Conservation (phyloP, 2,888 invertebrate genomes). For the Elegia similella region DNA sequence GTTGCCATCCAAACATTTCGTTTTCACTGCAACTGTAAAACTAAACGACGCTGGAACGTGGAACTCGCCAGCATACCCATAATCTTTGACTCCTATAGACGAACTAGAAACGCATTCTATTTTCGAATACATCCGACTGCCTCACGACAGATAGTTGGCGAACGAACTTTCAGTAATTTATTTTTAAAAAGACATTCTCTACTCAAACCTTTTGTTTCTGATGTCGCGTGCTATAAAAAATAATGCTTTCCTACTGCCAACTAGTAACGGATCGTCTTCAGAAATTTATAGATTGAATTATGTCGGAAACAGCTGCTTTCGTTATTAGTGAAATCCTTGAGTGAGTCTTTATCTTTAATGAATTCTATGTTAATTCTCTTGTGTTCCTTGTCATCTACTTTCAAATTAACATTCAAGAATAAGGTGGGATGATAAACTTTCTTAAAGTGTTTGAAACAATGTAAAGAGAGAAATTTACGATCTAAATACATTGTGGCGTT, state of each 20-base stretch:
- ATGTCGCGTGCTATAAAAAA: constrained; percentile 29
- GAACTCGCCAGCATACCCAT: constrained; percentile 34
- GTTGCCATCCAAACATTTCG: neutral
- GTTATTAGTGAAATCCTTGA: constrained; percentile 30
- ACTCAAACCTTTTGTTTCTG: constrained; percentile 64
- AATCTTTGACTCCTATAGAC: constrained; percentile 48
- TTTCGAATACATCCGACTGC: constrained; percentile 55
- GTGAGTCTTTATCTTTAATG: constrained; percentile 20
- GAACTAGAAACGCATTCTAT: constrained; percentile 54
- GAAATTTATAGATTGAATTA: constrained; percentile 46
- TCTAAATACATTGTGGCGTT: neutral
- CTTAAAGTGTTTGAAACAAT: neutral
- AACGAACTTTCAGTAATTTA: constrained; percentile 65
- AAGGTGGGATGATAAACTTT: too few relatives aligned
- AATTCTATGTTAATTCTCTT: neutral
- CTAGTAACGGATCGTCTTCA: constrained; percentile 29
- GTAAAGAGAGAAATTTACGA: neutral
- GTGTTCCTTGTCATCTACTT: neutral
- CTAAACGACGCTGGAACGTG: neutral
- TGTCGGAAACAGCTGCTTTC: constrained; percentile 41
- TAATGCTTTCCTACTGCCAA: constrained; percentile 34
- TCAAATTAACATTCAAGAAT: neutral
- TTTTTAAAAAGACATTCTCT: constrained; percentile 60
- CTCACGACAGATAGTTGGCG: constrained; percentile 72
- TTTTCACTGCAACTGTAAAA: constrained; percentile 2